Percentiles rank a stretch among this genome's conserved stretches.
Conservation (phyloP, 2,797 vertebrate genomes). For the Lepilemur septentrionalis region DNA sequence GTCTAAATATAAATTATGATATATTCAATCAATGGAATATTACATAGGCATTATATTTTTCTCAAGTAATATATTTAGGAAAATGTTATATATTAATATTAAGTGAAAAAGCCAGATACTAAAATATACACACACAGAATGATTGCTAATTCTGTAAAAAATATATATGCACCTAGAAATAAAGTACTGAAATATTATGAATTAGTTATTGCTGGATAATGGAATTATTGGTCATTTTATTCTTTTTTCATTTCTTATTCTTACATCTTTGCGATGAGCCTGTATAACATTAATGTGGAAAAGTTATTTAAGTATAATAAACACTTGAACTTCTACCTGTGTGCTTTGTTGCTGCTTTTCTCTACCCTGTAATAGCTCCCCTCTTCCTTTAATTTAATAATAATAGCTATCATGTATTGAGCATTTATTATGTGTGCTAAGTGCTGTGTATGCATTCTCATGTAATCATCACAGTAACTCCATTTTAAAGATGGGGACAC, state of each 20-base stretch:
- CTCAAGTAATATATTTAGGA: conserved; percentile 35
- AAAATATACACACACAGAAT: not conserved
- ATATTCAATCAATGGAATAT: not conserved
- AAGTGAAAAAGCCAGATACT: not conserved
- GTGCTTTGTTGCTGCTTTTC: conserved; percentile 31
- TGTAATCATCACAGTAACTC: not conserved
- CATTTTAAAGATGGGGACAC: not conserved
- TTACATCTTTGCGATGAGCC: not conserved
- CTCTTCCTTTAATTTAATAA: conserved; percentile 36
- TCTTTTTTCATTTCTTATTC: not conserved
- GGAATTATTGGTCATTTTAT: conserved; percentile 1
- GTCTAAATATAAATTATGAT: not conserved
- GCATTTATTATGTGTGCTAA: conserved; percentile 16
- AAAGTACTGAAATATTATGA: not conserved
- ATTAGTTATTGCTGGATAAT: not conserved
- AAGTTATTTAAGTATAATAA: conserved; percentile 40
- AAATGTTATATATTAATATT: conserved; percentile 17
- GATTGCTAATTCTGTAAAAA: not conserved
- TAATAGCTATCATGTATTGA: not conserved
- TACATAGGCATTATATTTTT: conserved; percentile 12
- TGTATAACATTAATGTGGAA: not conserved
- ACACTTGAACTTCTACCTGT: not conserved
- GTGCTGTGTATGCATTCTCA: not conserved
- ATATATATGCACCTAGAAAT: not conserved
- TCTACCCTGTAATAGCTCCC: not conserved